Base-by-base conservation (phyloP, 2,888 invertebrate species). In the Pinctada fucata region DNA sequence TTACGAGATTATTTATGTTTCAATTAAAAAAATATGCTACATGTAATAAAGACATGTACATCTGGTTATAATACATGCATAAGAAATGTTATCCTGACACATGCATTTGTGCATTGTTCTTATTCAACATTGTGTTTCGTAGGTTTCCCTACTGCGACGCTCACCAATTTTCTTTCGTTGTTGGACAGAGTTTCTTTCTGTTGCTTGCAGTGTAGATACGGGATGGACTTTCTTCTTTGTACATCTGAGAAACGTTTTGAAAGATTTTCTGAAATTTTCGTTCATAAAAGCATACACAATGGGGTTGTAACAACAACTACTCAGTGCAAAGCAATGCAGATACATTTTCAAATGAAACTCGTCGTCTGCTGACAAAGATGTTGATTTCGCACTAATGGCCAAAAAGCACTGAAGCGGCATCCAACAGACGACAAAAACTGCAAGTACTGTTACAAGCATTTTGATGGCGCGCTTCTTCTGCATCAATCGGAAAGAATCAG, bases 141-240 rank as follows among this genome's bases (percentile, higher is more conserved):
- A n/a, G n/a, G n/a, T n/a, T n/a, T n/a, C n/a, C n/a, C n/a, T n/a
- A n/a, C n/a, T n/a, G n/a, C n/a, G n/a, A n/a, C n/a, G n/a, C n/a
- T n/a, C n/a, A n/a, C n/a, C n/a, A n/a, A n/a, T n/a, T n/a, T n/a
- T n/a, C n/a, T n/a, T n/a, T n/a, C n/a, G n/a, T n/a, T n/a, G n/a
- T n/a, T n/a, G n/a, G n/a, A n/a, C n/a, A n/a, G 58, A 52, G 6
- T 10, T 52, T 52, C 6, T 5, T 10, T 52, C 58, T 52, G 58
- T 52, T 52, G 10, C 10, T 52, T 52, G 58, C 5, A 52, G 6
- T 8, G 58, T 52, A 10, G 88, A 97, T 97, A 97, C 52, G 8
- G 82, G 86, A 78, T 82, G 96, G 95, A 88, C 82, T n/a, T 76
- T 76, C 6, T 51, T 68, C 52, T 83, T 83, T 52, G 80, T 76